Evolutionary conservation across 2,113 vertebrate species (phyloP), one percentile per base, ranked within the genome.

Genomic region (Syngnathus typhle): DNA sequence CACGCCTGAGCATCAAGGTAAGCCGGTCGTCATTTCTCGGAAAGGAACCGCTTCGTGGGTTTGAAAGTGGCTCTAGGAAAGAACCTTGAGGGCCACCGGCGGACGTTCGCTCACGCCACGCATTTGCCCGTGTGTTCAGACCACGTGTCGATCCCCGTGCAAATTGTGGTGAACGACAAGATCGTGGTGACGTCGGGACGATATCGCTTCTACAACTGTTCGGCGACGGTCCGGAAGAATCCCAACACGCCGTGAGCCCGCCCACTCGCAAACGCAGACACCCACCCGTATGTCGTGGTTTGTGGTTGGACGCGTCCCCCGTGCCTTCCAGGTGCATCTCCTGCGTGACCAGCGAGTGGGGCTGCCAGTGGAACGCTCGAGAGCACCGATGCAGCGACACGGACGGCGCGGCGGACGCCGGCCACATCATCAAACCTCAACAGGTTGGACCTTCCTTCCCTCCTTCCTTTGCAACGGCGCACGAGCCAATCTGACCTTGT

Each of bases 151-250:
- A 91, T 98, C 73, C 79, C 80, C 7, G 84, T 98, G 55, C 83
- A 71, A 54, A 81, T 99, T 32, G 71, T 83, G 21, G 82, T 78
- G 7, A 82, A 84, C 0, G 23, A 74, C 0, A 15, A 5, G 0
- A 81, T 94, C 55, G 88, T 90, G 75, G 91, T 99, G 82, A 92
- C 94, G 0, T 90, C 91, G 0, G 89, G 92, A 67, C 82, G 82
- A 63, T 99, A 94, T 67, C 90, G 90, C 60, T 98, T 99, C 86
- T 99, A 98, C 66, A 93, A 96, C 88, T 99, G 96, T 81, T 87
- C 87, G 6, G 91, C 93, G 1, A 94, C 95, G 4, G 91, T 92
- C 84, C 90, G 90, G 83, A 92, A 92, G 65, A 81, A 86, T 43
- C 87, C 86, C 65, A 95, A 95, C 78, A 89, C 93, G 54, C 96